Percentiles rank a stretch among this genome's conserved stretches.
Evolutionary conservation across 1,140 invertebrate genomes (phyloP).

Genomic region (Drosophila sproati): DNA sequence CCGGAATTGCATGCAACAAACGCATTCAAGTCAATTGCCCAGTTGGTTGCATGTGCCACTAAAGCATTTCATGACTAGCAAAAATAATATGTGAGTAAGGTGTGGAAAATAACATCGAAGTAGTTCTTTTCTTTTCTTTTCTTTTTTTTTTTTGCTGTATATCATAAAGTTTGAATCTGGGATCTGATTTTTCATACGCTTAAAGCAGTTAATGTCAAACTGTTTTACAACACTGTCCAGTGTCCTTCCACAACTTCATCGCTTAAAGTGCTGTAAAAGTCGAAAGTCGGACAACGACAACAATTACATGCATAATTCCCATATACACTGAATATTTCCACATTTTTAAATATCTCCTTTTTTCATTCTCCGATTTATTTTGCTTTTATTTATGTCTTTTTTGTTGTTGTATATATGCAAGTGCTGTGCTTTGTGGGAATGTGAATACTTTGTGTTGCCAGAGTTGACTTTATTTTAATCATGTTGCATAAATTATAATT

Average conservation of each 20-base stretch:
- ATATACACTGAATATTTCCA: not conserved
- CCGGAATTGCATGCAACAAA: no score
- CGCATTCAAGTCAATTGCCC: no score
- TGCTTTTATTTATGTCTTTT: not conserved
- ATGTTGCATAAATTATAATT: constrained; percentile 41
- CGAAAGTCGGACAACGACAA: not conserved
- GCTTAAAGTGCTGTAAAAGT: not conserved
- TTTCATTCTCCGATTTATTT: not conserved
- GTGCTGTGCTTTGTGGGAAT: not conserved
- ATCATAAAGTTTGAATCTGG: no score
- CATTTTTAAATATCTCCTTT: not conserved
- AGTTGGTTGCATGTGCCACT: no score
- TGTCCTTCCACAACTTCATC: not conserved
- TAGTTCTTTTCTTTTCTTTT: no score
- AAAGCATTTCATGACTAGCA: no score
- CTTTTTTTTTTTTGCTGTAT: no score
- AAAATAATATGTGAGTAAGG: no score
- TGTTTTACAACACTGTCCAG: not conserved
- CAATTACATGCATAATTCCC: not conserved
- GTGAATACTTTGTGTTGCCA: constrained; percentile 12
- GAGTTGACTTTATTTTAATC: constrained; percentile 25
- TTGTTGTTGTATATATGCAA: constrained; percentile 9
- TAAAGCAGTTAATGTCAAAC: not conserved
- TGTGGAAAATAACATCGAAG: not conserved
- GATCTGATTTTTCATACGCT: no score